These are phyloP conservation scores for Rachycentron canadum DNA, from an alignment of 2,797 vertebrate genomes.

Conservation along the genomic window DNA sequence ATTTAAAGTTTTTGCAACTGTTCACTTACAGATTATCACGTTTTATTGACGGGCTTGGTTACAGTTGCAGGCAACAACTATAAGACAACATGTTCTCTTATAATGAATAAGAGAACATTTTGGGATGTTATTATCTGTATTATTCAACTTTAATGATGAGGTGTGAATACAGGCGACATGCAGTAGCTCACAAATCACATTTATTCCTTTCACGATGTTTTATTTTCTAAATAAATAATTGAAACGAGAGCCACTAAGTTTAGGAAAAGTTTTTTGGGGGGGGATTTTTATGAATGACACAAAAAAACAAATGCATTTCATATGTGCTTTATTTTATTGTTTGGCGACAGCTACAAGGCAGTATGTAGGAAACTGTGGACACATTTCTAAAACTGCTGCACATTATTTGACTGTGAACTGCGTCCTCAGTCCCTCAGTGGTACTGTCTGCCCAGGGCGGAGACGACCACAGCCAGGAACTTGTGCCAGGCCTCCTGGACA, in stretches of 20 bases:
- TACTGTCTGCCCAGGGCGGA: slow-evolving; percentile 18
- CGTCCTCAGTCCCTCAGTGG: background rate
- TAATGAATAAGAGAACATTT: background rate
- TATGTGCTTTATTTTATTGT: slow-evolving; percentile 35
- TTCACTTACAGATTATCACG: background rate
- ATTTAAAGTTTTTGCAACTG: no score
- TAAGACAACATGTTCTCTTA: background rate
- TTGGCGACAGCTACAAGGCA: slow-evolving; percentile 7
- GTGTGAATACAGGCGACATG: no score
- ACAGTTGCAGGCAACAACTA: background rate
- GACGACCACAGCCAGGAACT: slow-evolving; percentile 42
- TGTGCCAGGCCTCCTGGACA: slow-evolving; percentile 43
- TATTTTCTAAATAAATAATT: no score
- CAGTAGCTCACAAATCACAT: no score
- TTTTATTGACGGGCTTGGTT: background rate
- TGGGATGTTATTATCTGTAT: background rate
- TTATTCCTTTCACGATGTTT: no score
- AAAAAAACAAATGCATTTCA: background rate
- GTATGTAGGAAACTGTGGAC: background rate
- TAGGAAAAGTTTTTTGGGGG: background rate
- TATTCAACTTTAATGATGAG: background rate
- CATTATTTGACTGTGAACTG: background rate
- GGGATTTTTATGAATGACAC: background rate
- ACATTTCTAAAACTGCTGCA: slow-evolving; percentile 9
- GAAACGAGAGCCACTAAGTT: no score